Evolutionary conservation across 2,797 vertebrate genomes (phyloP).

Genomic region (Kryptopterus vitreolus): DNA sequence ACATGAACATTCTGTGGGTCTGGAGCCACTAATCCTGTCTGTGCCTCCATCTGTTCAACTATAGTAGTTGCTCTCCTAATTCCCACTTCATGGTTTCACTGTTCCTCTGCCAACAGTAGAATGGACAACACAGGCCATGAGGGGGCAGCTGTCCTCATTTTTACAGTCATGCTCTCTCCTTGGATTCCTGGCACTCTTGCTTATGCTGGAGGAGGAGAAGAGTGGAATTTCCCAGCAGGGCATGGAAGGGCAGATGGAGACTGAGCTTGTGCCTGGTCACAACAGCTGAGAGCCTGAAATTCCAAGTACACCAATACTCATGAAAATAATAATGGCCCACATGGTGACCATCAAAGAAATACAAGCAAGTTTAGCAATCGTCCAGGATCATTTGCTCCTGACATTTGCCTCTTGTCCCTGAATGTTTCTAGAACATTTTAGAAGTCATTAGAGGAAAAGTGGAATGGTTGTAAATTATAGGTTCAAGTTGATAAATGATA

Average conservation of each 20-base stretch:
- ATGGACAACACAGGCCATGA: slow-evolving; percentile 51
- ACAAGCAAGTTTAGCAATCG: slow-evolving; percentile 6
- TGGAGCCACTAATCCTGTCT: slow-evolving; percentile 21
- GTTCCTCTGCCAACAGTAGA: slow-evolving; percentile 60
- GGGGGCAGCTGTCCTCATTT: slow-evolving; percentile 50
- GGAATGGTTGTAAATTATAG: neutral
- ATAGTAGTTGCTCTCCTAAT: slow-evolving; percentile 42
- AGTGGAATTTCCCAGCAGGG: slow-evolving; percentile 66
- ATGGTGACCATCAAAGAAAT: slow-evolving; percentile 1
- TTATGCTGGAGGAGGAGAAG: slow-evolving; percentile 44
- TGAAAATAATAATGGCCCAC: slow-evolving; percentile 13
- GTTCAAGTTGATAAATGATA: neutral
- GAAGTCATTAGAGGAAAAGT: neutral
- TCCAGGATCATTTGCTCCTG: neutral
- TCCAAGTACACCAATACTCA: slow-evolving; percentile 15
- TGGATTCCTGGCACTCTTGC: slow-evolving; percentile 60
- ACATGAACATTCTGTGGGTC: neutral
- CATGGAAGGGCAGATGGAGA: slow-evolving; percentile 62
- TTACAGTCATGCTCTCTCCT: slow-evolving; percentile 40
- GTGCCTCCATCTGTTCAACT: slow-evolving; percentile 22
- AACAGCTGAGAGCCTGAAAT: slow-evolving; percentile 42
- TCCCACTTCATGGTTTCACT: slow-evolving; percentile 49
- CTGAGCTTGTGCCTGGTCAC: slow-evolving; percentile 20
- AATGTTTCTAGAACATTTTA: neutral
- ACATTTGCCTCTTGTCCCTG: neutral